Conservation (phyloP, 2,113 vertebrate species). For the Triplophysa siluroides region DNA sequence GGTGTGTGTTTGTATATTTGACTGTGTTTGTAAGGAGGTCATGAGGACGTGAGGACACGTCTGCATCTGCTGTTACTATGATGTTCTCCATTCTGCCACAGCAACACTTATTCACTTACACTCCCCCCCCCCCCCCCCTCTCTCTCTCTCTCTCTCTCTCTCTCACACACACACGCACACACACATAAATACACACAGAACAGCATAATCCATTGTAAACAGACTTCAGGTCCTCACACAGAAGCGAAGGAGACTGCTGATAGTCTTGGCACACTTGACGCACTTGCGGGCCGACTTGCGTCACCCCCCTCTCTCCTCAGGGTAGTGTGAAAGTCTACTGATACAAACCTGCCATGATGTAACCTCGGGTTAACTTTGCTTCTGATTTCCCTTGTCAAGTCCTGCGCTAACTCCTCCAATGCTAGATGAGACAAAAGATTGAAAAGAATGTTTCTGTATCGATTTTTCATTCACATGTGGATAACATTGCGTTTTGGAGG, state of each 20-base stretch:
- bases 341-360: conserved; percentile 22
- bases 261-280: conserved; percentile 43
- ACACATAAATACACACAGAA: not conserved
- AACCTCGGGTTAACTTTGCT: conserved; percentile 5
- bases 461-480: not conserved
- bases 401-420: not conserved
- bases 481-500: not conserved
- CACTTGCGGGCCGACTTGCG: conserved; percentile 26
- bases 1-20: conserved; percentile 28
- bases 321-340: conserved; percentile 1
- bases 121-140: not conserved
- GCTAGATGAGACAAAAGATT: not conserved
- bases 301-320: conserved; percentile 33
- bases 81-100: conserved; percentile 6
- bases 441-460: not conserved
- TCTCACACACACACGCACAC: not conserved
- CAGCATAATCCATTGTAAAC: not conserved
- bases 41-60: not conserved
- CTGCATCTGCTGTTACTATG: not conserved
- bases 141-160: not conserved
- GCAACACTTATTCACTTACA: not conserved
- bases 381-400: not conserved
- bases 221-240: conserved; percentile 27
- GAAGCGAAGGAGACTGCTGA: conserved; percentile 47
- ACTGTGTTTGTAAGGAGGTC: conserved; percentile 29